phyloP scores from a whole-genome alignment of 2,888 invertebrate genomes.

The Tholera decimalis region DNA sequence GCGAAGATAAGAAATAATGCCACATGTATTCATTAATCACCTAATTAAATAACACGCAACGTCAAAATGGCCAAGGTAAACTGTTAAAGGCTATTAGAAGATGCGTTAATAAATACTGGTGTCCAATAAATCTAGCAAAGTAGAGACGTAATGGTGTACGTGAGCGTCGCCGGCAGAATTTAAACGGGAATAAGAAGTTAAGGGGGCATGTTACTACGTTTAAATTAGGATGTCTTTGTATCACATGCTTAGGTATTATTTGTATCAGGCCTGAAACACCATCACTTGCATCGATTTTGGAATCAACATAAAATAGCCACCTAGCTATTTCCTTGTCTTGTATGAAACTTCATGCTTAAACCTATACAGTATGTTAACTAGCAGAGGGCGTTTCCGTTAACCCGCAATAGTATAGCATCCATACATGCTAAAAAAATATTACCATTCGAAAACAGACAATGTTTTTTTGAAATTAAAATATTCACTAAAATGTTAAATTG shows the following conservation, averaged over 20 bases:
- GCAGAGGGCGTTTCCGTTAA: too few species aligned
- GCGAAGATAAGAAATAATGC: background rate
- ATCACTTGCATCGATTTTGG: too few species aligned
- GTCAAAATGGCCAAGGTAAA: conserved; percentile 54
- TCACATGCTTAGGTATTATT: background rate
- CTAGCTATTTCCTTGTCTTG: too few species aligned
- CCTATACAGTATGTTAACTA: too few species aligned
- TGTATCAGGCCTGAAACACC: background rate
- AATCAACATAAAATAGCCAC: too few species aligned
- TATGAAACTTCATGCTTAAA: too few species aligned
- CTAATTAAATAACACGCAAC: conserved; percentile 41
- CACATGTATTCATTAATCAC: conserved; percentile 18
- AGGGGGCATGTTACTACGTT: conserved; percentile 75
- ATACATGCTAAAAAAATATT: too few species aligned
- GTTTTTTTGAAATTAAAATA: too few species aligned
- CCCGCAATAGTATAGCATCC: too few species aligned
- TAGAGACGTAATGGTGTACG: conserved; percentile 81
- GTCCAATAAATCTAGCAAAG: conserved; percentile 79
- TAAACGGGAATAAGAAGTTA: conserved; percentile 81
- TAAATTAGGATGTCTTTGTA: conserved; percentile 61
- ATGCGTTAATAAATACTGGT: conserved; percentile 79
- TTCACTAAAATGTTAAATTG: too few species aligned
- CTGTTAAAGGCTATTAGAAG: conserved; percentile 59
- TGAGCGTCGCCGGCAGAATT: conserved; percentile 78
- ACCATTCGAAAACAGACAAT: too few species aligned